Conservation (phyloP, 2,113 vertebrate species). For the Suncus etruscus region DNA sequence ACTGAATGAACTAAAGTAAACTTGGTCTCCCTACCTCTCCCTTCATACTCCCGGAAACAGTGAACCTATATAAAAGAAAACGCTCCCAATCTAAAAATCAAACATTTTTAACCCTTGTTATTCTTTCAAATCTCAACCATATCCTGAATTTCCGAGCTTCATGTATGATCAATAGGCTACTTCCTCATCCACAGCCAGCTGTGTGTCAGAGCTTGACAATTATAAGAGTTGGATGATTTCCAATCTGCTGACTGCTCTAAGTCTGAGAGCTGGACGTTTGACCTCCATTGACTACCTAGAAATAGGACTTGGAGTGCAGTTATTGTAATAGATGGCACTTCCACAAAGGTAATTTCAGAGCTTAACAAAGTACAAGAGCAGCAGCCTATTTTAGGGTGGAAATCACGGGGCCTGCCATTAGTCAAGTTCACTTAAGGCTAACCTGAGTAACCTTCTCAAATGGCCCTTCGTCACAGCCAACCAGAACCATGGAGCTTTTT, state of each 20-base stretch:
- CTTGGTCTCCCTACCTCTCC: background rate
- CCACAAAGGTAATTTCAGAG: slow-evolving; percentile 61
- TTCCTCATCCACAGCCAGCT: no score
- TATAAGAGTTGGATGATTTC: slow-evolving; percentile 10
- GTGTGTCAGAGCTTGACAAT: background rate
- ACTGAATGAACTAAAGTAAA: background rate
- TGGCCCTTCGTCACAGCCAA: background rate
- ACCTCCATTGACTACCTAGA: slow-evolving; percentile 33
- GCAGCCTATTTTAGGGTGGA: slow-evolving; percentile 44
- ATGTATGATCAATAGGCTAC: no score
- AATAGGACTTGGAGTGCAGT: slow-evolving; percentile 41
- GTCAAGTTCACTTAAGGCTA: slow-evolving; percentile 59
- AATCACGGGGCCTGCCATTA: slow-evolving; percentile 61
- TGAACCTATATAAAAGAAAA: background rate
- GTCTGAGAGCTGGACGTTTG: slow-evolving; percentile 23
- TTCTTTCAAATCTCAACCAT: background rate
- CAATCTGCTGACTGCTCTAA: slow-evolving; percentile 1
- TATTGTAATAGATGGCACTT: slow-evolving; percentile 53
- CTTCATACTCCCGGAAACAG: background rate
- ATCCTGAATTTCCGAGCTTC: background rate
- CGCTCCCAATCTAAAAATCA: background rate
- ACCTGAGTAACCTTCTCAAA: background rate
- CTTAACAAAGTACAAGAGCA: slow-evolving; percentile 68
- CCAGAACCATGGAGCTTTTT: background rate
- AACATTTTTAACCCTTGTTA: background rate